Percentiles rank a stretch among this genome's conserved stretches.
Conservation (phyloP, 2,888 invertebrate genomes). For the Cantharis lateralis region DNA sequence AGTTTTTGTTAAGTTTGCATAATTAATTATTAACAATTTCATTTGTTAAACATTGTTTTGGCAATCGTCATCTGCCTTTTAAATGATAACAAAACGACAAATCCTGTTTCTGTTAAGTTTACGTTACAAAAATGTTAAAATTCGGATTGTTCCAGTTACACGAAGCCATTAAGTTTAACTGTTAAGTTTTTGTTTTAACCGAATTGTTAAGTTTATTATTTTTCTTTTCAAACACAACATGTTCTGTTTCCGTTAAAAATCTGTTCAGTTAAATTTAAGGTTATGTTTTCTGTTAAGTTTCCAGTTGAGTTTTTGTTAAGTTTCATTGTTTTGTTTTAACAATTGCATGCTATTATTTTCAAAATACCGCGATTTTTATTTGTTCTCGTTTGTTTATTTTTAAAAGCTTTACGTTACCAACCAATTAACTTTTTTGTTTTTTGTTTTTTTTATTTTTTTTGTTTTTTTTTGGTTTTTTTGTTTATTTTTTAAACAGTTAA, state of each 20-base stretch:
- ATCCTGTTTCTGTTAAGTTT: neutral
- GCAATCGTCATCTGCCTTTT: neutral
- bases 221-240: neutral
- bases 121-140: neutral
- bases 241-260: neutral
- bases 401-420: neutral
- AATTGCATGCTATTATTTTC: neutral
- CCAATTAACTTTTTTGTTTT: no score
- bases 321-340: neutral
- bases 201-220: neutral
- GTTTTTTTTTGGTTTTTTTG: neutral
- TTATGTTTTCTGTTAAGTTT: neutral
- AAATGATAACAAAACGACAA: neutral
- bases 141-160: neutral
- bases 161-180: neutral
- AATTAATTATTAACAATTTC: neutral
- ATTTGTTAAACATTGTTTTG: neutral
- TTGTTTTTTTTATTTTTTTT: neutral
- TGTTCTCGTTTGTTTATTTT: neutral
- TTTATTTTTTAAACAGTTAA: neutral
- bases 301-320: conserved; percentile 21
- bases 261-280: neutral
- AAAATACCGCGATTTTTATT: neutral
- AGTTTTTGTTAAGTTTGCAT: neutral
- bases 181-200: neutral